A percentile compares a stretch with the other conserved stretches of the same genome.
These are phyloP conservation scores for Dione vanillae DNA, from an alignment of 2,888 invertebrate species.

Conservation along the genomic window DNA sequence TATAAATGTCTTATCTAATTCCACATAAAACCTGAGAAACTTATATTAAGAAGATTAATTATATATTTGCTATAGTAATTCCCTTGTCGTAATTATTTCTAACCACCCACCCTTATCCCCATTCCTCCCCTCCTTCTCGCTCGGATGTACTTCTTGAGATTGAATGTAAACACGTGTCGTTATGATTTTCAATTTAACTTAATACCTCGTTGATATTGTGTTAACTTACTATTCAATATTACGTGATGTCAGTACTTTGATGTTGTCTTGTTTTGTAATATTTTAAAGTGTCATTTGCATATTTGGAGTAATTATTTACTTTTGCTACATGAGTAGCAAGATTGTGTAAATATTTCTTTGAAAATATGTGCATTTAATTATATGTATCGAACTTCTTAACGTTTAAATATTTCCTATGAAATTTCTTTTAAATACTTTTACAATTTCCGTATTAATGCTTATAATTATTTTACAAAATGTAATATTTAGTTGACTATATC, in stretches of 20 bases:
- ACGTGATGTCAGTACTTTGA: not conserved
- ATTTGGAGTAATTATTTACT: too few relatives aligned
- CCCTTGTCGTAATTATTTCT: constrained; percentile 10
- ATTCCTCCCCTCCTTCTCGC: too few relatives aligned
- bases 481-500: too few relatives aligned
- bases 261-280: not conserved
- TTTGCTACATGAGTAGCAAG: too few relatives aligned
- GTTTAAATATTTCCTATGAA: too few relatives aligned
- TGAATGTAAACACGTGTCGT: constrained; percentile 31
- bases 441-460: too few relatives aligned
- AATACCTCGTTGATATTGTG: constrained; percentile 2
- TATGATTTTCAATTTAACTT: constrained; percentile 23
- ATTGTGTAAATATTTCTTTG: too few relatives aligned
- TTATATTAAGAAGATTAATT: constrained; percentile 17
- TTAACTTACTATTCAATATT: constrained; percentile 1
- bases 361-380: too few relatives aligned
- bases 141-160: constrained; percentile 10
- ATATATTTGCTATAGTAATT: constrained; percentile 16
- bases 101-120: constrained; percentile 14
- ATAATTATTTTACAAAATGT: too few relatives aligned
- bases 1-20: not conserved
- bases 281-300: too few relatives aligned
- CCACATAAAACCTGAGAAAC: constrained; percentile 11
- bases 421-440: too few relatives aligned
- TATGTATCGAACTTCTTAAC: too few relatives aligned